These are phyloP conservation scores for Synanthedon vespiformis DNA, from an alignment of 2,888 invertebrate species.

Conservation along the genomic window DNA sequence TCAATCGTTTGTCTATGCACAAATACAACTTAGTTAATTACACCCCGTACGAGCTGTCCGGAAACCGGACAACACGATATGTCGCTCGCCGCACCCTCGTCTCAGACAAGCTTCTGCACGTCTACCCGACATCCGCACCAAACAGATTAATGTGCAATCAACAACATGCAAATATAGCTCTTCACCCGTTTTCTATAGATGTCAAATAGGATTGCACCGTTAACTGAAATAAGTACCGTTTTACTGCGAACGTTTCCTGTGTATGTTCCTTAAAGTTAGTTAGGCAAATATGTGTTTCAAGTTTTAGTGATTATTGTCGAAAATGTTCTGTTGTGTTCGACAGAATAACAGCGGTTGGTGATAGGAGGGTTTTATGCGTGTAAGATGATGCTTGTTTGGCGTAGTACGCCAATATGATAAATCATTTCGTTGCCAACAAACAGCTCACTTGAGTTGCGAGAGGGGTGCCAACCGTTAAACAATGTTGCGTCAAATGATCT, in stretches of 20 bases:
- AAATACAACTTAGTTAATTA: slow-evolving; percentile 63
- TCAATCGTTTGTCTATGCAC: slow-evolving; percentile 10
- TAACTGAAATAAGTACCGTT: background rate
- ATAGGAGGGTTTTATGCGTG: slow-evolving; percentile 63
- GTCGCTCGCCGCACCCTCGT: slow-evolving; percentile 54
- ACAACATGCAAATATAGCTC: background rate
- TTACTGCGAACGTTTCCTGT: background rate
- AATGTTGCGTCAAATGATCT: slow-evolving; percentile 54
- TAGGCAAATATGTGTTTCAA: slow-evolving; percentile 55
- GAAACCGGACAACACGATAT: slow-evolving; percentile 68
- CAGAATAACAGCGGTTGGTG: slow-evolving; percentile 33
- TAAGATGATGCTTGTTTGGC: slow-evolving; percentile 68
- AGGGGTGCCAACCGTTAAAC: slow-evolving; percentile 49
- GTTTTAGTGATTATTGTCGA: slow-evolving; percentile 52
- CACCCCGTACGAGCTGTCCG: slow-evolving; percentile 44
- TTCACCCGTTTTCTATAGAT: background rate
- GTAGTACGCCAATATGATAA: slow-evolving; percentile 65
- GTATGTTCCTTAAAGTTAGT: slow-evolving; percentile 9
- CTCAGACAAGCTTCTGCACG: slow-evolving; percentile 46
- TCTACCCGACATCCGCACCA: slow-evolving; percentile 8
- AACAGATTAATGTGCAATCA: background rate
- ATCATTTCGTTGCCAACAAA: slow-evolving; percentile 61
- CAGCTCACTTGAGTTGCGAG: slow-evolving; percentile 51
- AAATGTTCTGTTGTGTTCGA: slow-evolving; percentile 39
- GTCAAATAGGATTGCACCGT: background rate